A percentile compares a stretch with the other conserved stretches of the same genome.
Evolutionary conservation across 2,113 vertebrate species (phyloP).

Genomic region (Hippoglossus stenolepis): DNA sequence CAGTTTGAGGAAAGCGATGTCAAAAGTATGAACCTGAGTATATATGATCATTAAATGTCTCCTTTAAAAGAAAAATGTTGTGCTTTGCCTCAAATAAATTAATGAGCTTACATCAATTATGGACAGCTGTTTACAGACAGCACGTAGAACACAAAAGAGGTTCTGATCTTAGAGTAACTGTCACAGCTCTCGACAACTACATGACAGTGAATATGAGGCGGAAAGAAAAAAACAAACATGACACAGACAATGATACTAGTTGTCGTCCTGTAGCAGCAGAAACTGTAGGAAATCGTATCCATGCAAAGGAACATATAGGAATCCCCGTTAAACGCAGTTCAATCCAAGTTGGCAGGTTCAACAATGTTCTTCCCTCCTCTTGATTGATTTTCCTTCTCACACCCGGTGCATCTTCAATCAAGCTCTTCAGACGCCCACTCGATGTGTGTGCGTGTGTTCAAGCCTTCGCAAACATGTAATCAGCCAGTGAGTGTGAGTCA

Average conservation of each 20-base stretch:
- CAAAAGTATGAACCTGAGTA: too few relatives aligned
- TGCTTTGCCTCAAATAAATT: too few relatives aligned
- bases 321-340: background rate
- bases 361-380: constrained; percentile 2
- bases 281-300: background rate
- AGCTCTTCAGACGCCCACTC: constrained; percentile 4
- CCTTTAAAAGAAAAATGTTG: too few relatives aligned
- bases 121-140: too few relatives aligned
- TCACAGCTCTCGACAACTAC: background rate
- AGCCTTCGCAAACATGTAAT: constrained; percentile 6
- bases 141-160: background rate
- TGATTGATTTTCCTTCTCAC: constrained; percentile 21
- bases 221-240: background rate
- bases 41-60: too few relatives aligned
- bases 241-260: background rate
- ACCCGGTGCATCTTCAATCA: constrained; percentile 3
- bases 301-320: background rate
- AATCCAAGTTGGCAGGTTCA: constrained; percentile 20
- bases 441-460: background rate
- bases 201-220: background rate
- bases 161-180: background rate
- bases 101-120: too few relatives aligned
- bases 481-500: constrained; percentile 6
- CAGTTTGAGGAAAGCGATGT: too few relatives aligned
- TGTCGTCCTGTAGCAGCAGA: background rate